These are phyloP conservation scores for Zingel zingel DNA, from an alignment of 2,113 vertebrate species.

Conservation along the genomic window DNA sequence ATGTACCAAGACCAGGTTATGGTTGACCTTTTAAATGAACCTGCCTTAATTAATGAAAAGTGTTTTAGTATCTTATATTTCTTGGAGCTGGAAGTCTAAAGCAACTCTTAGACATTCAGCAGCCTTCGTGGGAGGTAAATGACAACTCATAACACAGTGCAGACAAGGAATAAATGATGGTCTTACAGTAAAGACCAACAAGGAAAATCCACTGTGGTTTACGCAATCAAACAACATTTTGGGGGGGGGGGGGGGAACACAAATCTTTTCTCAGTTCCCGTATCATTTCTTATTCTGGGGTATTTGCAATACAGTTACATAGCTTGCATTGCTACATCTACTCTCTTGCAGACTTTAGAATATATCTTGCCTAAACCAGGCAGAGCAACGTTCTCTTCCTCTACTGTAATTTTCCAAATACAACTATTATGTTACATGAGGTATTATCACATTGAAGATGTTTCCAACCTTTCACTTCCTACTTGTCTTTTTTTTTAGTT, in stretches of 20 bases:
- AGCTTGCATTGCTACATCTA: not conserved
- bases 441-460: not conserved
- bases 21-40: not conserved
- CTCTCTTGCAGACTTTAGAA: not conserved
- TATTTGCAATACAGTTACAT: not conserved
- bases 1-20: not conserved
- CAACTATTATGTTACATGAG: not conserved
- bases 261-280: not conserved
- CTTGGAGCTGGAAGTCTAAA: not conserved
- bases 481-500: not conserved
- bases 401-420: not conserved
- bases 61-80: not conserved
- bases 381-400: conserved; percentile 30
- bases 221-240: not conserved
- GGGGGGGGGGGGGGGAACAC: not conserved
- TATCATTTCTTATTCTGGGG: not conserved
- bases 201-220: not conserved
- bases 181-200: not conserved
- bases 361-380: not conserved
- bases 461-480: conserved; percentile 22
- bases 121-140: not conserved
- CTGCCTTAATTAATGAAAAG: not conserved
- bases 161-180: not conserved
- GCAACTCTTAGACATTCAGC: not conserved
- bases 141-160: not conserved